Evolutionary conservation across 2,888 invertebrate genomes (phyloP), one percentile per base, ranked within the genome.

Genomic region (Melolontha melolontha): DNA sequence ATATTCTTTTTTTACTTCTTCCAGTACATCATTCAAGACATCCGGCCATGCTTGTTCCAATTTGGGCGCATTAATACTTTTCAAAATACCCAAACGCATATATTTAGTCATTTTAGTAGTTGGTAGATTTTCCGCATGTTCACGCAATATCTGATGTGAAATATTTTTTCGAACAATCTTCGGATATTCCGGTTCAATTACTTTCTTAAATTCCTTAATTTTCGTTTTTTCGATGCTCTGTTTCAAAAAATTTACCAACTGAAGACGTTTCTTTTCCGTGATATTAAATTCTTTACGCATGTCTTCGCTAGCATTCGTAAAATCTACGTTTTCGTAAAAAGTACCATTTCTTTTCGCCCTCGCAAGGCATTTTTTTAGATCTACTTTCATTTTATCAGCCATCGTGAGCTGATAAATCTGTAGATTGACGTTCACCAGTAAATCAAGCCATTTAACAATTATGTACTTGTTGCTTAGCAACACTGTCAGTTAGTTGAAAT

Each of bases 51-150:
- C 85, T 29, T 81, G 81, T 68, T 87, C 86, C n/a, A 91, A 80
- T 55, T 85, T 84, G 0, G 80, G 78, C 0, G 88, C 87, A 0
- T 88, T 87, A 0, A 90, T 85, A 55, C 87, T 86, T 62, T 82
- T 85, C 55, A 85, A 82, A 67, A 93, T 91, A 76, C 86, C 87
- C 7, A 84, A 78, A 79, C 91, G 90, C 82, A 89, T 89, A 42
- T 86, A 84, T 27, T 85, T 84, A 1, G 87, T 84, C 88, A 91
- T 90, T 6, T 86, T 86, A 0, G 89, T 88, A 5, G 88, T 87
- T 47, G 87, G 84, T 51, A 90, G 85, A 70, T 86, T 82, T 1
- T 87, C 83, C 0, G 89, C 90, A 75, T 86, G 87, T 71, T 84
- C 81, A n/a, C 87, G 83, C 29, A 91, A 77, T 16, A 87, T 85